A percentile compares a stretch with the other conserved stretches of the same genome.
These are phyloP conservation scores for Nebria salina DNA, from an alignment of 2,888 invertebrate genomes.

Conservation along the genomic window DNA sequence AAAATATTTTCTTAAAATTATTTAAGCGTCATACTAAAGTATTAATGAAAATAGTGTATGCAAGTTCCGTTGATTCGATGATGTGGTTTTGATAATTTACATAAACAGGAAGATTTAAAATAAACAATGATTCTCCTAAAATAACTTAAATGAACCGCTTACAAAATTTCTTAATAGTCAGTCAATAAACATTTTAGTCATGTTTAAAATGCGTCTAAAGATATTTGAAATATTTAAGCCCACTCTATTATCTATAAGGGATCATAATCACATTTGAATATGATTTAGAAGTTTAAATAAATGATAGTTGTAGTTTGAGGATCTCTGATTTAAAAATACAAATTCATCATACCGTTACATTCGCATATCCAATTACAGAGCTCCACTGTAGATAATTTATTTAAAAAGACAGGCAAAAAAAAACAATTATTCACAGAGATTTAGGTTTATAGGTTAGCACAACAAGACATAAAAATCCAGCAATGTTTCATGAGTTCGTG, in stretches of 20 bases:
- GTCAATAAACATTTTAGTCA: not conserved
- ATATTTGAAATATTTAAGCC: no score
- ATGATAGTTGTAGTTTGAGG: not conserved
- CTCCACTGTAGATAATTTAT: not conserved
- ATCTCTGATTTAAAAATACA: not conserved
- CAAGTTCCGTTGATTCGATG: not conserved
- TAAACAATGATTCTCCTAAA: not conserved
- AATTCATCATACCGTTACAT: not conserved
- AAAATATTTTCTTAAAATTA: no score
- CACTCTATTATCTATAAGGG: no score
- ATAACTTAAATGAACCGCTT: not conserved
- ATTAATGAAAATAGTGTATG: not conserved
- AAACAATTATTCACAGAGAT: not conserved
- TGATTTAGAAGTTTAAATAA: not conserved
- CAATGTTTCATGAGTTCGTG: not conserved
- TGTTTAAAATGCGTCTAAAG: not conserved
- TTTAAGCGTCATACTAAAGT: no score
- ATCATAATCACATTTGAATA: no score
- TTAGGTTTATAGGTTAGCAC: not conserved
- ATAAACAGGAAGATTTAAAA: not conserved
- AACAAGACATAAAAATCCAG: not conserved
- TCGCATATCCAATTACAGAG: constrained; percentile 1
- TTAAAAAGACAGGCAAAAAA: not conserved
- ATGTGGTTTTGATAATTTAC: not conserved
- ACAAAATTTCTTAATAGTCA: not conserved